Percentiles rank a stretch among this genome's conserved stretches.
Evolutionary conservation across 92 coral and sea anemone genomes (phyloP).

Genomic region (Metridium senile): DNA sequence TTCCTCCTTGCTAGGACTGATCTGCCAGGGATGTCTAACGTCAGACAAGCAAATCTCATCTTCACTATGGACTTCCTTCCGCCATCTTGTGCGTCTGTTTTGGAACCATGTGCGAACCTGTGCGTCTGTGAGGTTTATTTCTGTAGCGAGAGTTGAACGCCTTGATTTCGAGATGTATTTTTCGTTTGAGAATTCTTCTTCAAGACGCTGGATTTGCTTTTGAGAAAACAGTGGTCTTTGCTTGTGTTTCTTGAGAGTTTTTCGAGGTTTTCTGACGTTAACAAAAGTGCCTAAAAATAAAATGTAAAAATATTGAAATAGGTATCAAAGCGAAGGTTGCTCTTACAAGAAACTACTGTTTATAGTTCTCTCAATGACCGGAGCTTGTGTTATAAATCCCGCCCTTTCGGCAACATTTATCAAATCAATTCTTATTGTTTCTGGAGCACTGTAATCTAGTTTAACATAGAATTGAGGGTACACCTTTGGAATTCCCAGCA

Average conservation of each 20-base stretch:
- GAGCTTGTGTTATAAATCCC: too few species aligned
- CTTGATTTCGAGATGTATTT: conserved; percentile 86
- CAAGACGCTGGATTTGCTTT: conserved; percentile 76
- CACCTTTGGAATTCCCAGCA: background rate
- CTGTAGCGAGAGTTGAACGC: conserved; percentile 75
- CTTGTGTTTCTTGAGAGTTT: conserved; percentile 77
- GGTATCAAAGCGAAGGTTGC: too few species aligned
- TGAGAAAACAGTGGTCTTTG: conserved; percentile 88
- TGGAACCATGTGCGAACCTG: conserved; percentile 93
- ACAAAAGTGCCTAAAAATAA: conserved; percentile 61
- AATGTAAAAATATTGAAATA: too few species aligned
- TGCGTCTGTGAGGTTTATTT: conserved; percentile 81
- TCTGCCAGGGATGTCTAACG: conserved; percentile 45
- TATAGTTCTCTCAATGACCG: too few species aligned
- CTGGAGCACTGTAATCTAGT: too few species aligned
- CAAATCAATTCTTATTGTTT: too few species aligned
- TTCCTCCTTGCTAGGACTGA: conserved; percentile 12
- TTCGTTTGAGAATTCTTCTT: conserved; percentile 81
- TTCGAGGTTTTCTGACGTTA: conserved; percentile 73
- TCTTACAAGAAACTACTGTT: too few species aligned
- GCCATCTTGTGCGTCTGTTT: conserved; percentile 89
- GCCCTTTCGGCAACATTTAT: too few species aligned
- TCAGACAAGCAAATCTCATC: conserved; percentile 41
- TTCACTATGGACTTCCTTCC: conserved; percentile 78
- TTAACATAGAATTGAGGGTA: too few species aligned